Conservation (phyloP, 1,140 invertebrate species). For the Cataglyphis hispanica region DNA sequence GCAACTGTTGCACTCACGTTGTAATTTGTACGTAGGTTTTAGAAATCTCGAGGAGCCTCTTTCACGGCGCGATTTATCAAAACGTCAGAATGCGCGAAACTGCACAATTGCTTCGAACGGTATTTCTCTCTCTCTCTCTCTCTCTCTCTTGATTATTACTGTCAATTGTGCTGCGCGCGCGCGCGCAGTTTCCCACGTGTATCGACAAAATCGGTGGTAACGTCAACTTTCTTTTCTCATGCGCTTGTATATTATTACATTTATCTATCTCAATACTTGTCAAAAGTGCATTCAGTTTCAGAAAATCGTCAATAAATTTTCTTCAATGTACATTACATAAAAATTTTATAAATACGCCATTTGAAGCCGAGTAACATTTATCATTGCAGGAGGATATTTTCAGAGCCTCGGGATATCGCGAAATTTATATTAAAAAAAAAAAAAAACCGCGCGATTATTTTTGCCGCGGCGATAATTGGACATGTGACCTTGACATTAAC, state of each 20-base stretch:
- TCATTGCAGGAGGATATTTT: constrained; percentile 1
- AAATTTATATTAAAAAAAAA: constrained; percentile 5
- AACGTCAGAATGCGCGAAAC: constrained; percentile 10
- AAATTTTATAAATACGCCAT: background rate
- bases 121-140: background rate
- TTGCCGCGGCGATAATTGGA: constrained; percentile 53
- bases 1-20: constrained; percentile 59
- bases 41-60: background rate
- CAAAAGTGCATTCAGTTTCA: too few species aligned
- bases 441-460: constrained; percentile 23
- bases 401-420: constrained; percentile 5
- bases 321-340: background rate
- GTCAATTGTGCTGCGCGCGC: too few species aligned
- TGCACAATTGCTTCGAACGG: background rate
- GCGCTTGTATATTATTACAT: too few species aligned
- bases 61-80: constrained; percentile 44
- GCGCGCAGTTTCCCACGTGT: background rate
- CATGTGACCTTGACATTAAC: constrained; percentile 49
- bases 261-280: too few species aligned
- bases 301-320: background rate
- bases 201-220: background rate
- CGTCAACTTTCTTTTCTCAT: too few species aligned
- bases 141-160: too few species aligned
- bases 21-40: constrained; percentile 23
- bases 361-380: background rate